Percentiles rank a stretch among this genome's conserved stretches.
These are phyloP conservation scores for Aphelenchoides fujianensis DNA, from an alignment of 1,140 invertebrate species.

Conservation along the genomic window DNA sequence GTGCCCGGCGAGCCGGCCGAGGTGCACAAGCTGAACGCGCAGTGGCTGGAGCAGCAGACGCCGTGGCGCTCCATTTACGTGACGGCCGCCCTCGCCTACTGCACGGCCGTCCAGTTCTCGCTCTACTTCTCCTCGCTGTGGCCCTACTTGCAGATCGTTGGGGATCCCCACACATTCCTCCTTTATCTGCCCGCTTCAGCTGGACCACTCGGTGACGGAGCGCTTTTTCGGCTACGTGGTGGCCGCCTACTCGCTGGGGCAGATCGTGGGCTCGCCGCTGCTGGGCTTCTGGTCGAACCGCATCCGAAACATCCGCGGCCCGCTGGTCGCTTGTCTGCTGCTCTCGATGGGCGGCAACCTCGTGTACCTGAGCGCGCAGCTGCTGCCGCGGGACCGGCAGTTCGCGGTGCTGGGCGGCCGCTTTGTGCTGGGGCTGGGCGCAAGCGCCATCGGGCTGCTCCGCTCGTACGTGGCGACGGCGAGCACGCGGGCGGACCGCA, in stretches of 20 bases:
- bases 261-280: constrained; percentile 40
- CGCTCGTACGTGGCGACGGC: constrained; percentile 33
- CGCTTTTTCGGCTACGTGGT: constrained; percentile 43
- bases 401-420: constrained; percentile 35
- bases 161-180: constrained; percentile 30
- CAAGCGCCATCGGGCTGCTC: constrained; percentile 31
- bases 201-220: constrained; percentile 39
- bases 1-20: too few relatives aligned
- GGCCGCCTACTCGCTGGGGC: constrained; percentile 39
- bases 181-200: constrained; percentile 20
- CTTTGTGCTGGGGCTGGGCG: constrained; percentile 47
- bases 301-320: constrained; percentile 25
- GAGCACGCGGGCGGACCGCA: constrained; percentile 32
- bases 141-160: constrained; percentile 34
- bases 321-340: constrained; percentile 27
- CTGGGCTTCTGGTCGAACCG: constrained; percentile 34
- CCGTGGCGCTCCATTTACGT: constrained; percentile 13
- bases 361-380: constrained; percentile 37
- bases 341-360: constrained; percentile 46
- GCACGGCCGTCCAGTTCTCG: not conserved
- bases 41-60: not conserved
- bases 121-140: not conserved
- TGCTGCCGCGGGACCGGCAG: constrained; percentile 18
- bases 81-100: not conserved
- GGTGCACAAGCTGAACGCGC: too few relatives aligned